Evolutionary conservation across 2,888 invertebrate genomes (phyloP).

Genomic region (Ophion obscuratus): DNA sequence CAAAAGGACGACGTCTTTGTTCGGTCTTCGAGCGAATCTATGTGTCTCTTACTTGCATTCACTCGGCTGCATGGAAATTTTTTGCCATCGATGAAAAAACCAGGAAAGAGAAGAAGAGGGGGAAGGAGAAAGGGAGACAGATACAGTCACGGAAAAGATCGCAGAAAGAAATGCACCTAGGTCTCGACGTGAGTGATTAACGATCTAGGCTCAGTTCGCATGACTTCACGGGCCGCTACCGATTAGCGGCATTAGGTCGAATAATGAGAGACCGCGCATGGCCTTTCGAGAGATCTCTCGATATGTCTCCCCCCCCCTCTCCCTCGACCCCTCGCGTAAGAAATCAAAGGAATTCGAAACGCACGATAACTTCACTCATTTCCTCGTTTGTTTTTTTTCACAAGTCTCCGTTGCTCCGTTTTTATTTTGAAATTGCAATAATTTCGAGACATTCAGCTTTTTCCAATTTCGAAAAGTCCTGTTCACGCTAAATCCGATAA

Average conservation of each 20-base stretch:
- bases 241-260: constrained; percentile 65
- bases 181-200: constrained; percentile 63
- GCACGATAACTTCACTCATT: constrained; percentile 36
- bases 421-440: not conserved
- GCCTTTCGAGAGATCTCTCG: constrained; percentile 21
- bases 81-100: constrained; percentile 9
- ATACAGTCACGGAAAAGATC: not conserved
- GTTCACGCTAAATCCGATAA: too few species aligned
- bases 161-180: constrained; percentile 23
- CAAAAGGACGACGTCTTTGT: constrained; percentile 38
- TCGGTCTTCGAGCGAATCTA: not conserved
- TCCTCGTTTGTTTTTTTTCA: constrained; percentile 27
- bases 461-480: too few species aligned
- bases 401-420: not conserved
- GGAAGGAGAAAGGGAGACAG: not conserved
- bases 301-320: not conserved
- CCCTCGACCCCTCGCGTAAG: constrained; percentile 1
- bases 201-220: constrained; percentile 66
- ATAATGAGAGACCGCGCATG: constrained; percentile 53
- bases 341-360: constrained; percentile 62
- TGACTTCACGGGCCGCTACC: constrained; percentile 57
- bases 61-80: not conserved
- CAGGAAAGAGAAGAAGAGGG: not conserved
- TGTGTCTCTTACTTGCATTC: not conserved
- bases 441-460: too few species aligned